Percentiles rank a stretch among this genome's conserved stretches.
Evolutionary conservation across 2,113 vertebrate genomes (phyloP).

Genomic region (Mirza zaza): DNA sequence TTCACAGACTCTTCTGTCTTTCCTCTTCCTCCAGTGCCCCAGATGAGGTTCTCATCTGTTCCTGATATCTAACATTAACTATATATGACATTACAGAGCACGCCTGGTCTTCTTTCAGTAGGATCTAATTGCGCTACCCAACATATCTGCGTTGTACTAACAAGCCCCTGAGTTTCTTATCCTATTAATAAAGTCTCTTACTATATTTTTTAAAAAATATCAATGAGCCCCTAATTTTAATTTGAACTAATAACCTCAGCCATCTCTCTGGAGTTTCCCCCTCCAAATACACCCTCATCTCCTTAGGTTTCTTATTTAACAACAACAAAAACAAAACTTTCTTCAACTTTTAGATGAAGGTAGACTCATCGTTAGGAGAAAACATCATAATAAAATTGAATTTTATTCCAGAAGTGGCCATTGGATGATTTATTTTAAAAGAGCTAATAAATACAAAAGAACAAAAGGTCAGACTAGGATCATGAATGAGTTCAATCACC

Average conservation of each 20-base stretch:
- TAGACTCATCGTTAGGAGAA: background rate
- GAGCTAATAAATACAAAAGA: background rate
- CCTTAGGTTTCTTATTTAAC: background rate
- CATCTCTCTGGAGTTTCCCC: background rate
- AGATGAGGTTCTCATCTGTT: no score
- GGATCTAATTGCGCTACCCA: background rate
- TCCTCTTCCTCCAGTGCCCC: background rate
- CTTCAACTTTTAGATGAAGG: background rate
- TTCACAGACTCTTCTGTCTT: background rate
- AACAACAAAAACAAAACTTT: background rate
- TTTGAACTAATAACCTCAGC: background rate
- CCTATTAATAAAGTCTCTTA: background rate
- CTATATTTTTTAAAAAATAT: no score
- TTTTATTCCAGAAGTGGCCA: background rate
- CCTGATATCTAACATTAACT: background rate
- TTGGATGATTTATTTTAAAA: background rate
- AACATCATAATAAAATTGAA: background rate
- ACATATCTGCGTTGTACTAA: background rate
- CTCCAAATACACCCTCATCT: background rate
- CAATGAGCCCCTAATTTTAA: no score
- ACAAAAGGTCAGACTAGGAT: background rate
- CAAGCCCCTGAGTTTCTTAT: background rate
- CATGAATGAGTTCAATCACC: background rate
- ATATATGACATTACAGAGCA: background rate
- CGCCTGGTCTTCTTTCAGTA: background rate